phyloP scores from a whole-genome alignment of 1,140 invertebrate species.

The Maconellicoccus hirsutus region DNA sequence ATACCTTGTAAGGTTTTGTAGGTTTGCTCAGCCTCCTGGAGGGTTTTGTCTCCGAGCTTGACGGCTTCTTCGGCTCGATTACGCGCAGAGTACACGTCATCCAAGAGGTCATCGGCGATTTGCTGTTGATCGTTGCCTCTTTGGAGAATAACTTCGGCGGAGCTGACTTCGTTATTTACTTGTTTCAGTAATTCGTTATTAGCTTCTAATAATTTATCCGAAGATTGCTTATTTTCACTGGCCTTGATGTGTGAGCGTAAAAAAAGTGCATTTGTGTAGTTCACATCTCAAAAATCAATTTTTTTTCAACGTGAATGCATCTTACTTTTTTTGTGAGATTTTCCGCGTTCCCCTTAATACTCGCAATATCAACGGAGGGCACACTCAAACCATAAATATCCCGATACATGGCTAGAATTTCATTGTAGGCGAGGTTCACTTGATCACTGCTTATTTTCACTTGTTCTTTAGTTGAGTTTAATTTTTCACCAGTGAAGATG shows the following conservation, averaged over 20 bases:
- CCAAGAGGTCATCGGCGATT: constrained; percentile 48
- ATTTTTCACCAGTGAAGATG: constrained; percentile 46
- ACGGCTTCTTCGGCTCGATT: constrained; percentile 68
- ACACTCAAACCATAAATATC: constrained; percentile 61
- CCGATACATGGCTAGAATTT: constrained; percentile 62
- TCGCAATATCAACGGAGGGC: constrained; percentile 56
- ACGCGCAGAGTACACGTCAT: constrained; percentile 56
- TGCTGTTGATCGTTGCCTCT: constrained; percentile 45
- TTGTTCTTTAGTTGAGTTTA: constrained; percentile 52
- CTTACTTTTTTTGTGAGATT: constrained; percentile 46
- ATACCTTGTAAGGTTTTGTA: constrained; percentile 68
- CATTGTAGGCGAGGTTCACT: constrained; percentile 60
- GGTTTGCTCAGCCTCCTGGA: constrained; percentile 76
- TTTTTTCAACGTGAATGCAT: neutral
- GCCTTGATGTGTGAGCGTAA: constrained; percentile 29
- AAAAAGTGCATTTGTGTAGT: neutral
- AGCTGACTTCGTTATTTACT: constrained; percentile 44
- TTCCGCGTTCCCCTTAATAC: constrained; percentile 52
- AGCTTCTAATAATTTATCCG: constrained; percentile 26
- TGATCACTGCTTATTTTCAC: constrained; percentile 57
- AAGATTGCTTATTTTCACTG: constrained; percentile 30
- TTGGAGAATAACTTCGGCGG: constrained; percentile 41
- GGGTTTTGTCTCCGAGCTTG: constrained; percentile 64
- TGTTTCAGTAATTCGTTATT: constrained; percentile 40
- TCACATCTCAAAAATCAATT: neutral